phyloP scores from a whole-genome alignment of 2,888 invertebrate species.

The Spilosoma lubricipeda region DNA sequence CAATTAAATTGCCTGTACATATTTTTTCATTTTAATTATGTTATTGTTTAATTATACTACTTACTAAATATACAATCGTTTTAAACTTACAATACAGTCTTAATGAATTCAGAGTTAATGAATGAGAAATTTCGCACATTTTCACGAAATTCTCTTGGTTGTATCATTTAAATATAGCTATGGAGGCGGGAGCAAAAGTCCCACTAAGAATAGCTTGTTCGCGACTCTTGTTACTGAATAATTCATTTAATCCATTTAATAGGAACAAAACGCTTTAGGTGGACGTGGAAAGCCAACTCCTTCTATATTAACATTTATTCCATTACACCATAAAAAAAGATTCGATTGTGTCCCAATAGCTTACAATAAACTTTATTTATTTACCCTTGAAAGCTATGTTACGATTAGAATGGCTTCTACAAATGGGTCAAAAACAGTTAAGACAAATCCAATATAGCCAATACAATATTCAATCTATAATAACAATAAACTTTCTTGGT shows the following conservation, averaged over 20 bases:
- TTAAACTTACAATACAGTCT: neutral
- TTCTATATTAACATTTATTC: conserved; percentile 57
- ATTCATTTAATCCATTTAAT: conserved; percentile 83
- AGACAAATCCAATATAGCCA: conserved; percentile 28
- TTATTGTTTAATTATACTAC: neutral
- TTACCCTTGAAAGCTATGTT: conserved; percentile 41
- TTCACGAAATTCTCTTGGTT: conserved; percentile 25
- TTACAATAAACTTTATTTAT: conserved; percentile 45
- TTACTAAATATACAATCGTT: neutral
- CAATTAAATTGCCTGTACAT: neutral
- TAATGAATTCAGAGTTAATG: conserved; percentile 34
- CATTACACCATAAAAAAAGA: conserved; percentile 44
- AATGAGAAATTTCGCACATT: conserved; percentile 26
- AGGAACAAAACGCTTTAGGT: conserved; percentile 56
- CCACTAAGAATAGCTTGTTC: conserved; percentile 61
- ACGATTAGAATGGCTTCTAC: conserved; percentile 43
- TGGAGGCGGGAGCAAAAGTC: conserved; percentile 47
- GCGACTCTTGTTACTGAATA: conserved; percentile 73
- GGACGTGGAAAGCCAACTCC: conserved; percentile 49
- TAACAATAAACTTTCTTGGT: neutral
- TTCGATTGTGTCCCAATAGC: conserved; percentile 44
- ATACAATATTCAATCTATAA: neutral
- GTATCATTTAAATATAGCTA: conserved; percentile 45
- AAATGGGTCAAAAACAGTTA: conserved; percentile 19
- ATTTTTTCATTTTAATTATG: neutral